Base-by-base conservation (phyloP, 1,140 invertebrate species). In the Lutraria rhynchaena region DNA sequence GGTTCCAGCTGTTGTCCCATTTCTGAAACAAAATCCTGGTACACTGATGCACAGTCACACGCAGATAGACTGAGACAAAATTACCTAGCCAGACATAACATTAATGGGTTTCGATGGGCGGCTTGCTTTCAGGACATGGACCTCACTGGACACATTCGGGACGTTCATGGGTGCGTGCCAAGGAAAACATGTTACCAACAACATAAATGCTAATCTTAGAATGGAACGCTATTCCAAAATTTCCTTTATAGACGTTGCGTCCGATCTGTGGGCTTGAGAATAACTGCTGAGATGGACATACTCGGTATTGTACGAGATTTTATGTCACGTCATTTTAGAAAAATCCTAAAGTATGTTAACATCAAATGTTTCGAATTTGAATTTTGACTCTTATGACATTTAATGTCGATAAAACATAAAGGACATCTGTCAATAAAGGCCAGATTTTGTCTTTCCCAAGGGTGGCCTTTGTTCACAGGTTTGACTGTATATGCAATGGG, bases 171-270 rank as follows among this genome's bases (percentile, higher is more conserved):
- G 27, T 58, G 3, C 24, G 24, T 24, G 24, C 3, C 27, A 29
- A 58, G 55, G 55, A 4, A 37, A n/a, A 3, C 22, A 61, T 61
- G 19, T 37, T 3, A n/a, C 2, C 11, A 27, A 65, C 17, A 29
- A 35, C 5, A 1, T 11, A 65, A 65, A 65, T n/a, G 61, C n/a
- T n/a, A n/a, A n/a, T n/a, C 33, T 29, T 29, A 58, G 55, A 58
- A 24, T 29, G 55, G 55, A 65, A 5, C 41, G 41, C 33, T 35
- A 65, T 65, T 65, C 37, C 17, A 17, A 3, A 9, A n/a, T 37
- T 29, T 11, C 61, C 19, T 65, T 22, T 19, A 27, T 29, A 3
- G 33, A 61, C 58, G 58, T 61, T 31, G 31, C 33, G 31, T 65
- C n/a, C 24, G 61, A 35, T 65, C 61, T 5, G 41, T 44, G 61